phyloP scores from a whole-genome alignment of 2,797 vertebrate genomes.

The Semotilus atromaculatus region DNA sequence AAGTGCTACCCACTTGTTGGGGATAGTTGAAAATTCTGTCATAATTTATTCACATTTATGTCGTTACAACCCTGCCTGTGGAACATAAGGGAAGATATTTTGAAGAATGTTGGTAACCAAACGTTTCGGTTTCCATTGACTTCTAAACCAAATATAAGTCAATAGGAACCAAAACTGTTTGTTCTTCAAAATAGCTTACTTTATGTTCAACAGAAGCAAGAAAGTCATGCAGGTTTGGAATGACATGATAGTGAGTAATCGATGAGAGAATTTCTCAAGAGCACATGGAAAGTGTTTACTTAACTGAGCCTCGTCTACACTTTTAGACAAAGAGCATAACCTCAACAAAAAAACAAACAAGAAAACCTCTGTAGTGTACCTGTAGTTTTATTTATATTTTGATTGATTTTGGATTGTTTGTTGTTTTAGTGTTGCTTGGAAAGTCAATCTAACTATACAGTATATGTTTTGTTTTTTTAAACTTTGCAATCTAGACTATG shows the following conservation, averaged over 20 bases:
- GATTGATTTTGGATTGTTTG: neutral
- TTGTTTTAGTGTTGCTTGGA: neutral
- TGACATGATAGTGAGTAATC: neutral
- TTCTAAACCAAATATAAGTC: neutral
- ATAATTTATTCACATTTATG: neutral
- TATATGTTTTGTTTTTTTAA: neutral
- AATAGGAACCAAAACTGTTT: neutral
- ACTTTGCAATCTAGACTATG: neutral
- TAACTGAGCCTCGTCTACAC: neutral
- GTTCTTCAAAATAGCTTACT: neutral
- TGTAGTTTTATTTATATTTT: neutral
- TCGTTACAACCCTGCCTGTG: no score
- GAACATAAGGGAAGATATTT: neutral
- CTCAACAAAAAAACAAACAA: neutral
- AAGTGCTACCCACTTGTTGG: no score
- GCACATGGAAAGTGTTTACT: neutral
- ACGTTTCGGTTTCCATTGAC: neutral
- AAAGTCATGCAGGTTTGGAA: neutral
- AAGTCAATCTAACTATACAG: neutral
- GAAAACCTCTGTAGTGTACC: neutral
- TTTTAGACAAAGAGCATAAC: neutral
- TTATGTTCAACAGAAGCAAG: neutral
- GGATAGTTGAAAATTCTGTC: neutral
- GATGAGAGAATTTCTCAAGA: neutral
- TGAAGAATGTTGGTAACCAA: neutral